A percentile compares a stretch with the other conserved stretches of the same genome.
phyloP scores from a whole-genome alignment of 2,113 vertebrate genomes.

The Psophia crepitans region DNA sequence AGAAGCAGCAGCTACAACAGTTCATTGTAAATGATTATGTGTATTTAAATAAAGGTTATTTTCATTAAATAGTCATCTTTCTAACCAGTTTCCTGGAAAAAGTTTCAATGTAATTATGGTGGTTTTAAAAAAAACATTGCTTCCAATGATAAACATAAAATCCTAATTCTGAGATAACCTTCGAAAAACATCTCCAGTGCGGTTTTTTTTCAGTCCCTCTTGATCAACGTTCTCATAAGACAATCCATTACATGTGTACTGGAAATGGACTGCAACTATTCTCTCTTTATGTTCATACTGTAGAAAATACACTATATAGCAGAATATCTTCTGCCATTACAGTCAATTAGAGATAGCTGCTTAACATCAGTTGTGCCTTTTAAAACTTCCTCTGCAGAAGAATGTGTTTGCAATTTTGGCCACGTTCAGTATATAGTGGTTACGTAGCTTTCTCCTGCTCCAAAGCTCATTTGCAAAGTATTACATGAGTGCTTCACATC shows the following conservation, averaged over 20 bases:
- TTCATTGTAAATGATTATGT: background rate
- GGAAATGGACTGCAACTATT: background rate
- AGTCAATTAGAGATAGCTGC: background rate
- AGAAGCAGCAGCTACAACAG: background rate
- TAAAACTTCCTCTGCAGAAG: background rate
- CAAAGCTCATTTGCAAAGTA: background rate
- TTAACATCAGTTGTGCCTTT: background rate
- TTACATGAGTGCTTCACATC: background rate
- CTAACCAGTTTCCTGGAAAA: background rate
- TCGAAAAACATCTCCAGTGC: constrained; percentile 86
- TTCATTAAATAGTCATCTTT: background rate
- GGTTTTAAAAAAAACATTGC: background rate
- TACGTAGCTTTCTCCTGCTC: background rate
- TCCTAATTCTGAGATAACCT: constrained; percentile 78
- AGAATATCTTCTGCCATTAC: background rate
- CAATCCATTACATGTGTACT: constrained; percentile 82
- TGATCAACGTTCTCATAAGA: constrained; percentile 75
- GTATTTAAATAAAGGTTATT: background rate
- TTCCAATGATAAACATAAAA: background rate
- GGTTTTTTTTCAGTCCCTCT: constrained; percentile 61
- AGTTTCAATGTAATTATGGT: background rate
- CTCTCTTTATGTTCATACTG: background rate
- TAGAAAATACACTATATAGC: background rate
- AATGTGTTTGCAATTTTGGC: background rate
- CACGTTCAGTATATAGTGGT: background rate